Conservation (phyloP, 1,140 invertebrate species). For the Tenebrio molitor region DNA sequence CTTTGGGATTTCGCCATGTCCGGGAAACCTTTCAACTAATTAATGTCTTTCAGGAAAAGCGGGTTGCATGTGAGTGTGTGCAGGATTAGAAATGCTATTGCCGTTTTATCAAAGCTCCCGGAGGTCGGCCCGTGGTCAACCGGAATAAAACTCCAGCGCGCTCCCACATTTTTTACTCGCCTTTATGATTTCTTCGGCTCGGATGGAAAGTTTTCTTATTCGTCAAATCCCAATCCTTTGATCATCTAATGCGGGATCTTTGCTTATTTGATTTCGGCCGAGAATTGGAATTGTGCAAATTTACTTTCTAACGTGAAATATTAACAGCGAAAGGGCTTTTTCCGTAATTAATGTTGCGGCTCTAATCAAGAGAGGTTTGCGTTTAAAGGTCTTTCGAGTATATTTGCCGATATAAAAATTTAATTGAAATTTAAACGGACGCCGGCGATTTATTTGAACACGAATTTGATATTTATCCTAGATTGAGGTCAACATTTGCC, state of each 20-base stretch:
- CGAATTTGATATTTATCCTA: slow-evolving; percentile 18
- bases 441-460: background rate
- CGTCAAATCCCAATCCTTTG: slow-evolving; percentile 15
- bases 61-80: slow-evolving; percentile 8
- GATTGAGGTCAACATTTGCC: slow-evolving; percentile 36
- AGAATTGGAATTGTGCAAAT: slow-evolving; percentile 18
- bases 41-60: slow-evolving; percentile 49
- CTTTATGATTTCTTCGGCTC: slow-evolving; percentile 27
- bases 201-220: slow-evolving; percentile 27
- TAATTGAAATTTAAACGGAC: slow-evolving; percentile 24
- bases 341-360: slow-evolving; percentile 16
- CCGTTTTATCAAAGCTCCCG: slow-evolving; percentile 17
- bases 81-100: slow-evolving; percentile 41
- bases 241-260: slow-evolving; percentile 32
- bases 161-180: slow-evolving; percentile 4
- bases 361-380: slow-evolving; percentile 2
- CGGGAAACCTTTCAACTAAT: slow-evolving; percentile 49
- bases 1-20: slow-evolving; percentile 20
- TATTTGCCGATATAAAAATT: slow-evolving; percentile 27
- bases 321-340: slow-evolving; percentile 8
- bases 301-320: slow-evolving; percentile 8
- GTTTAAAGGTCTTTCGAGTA: background rate
- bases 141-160: slow-evolving; percentile 29
- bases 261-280: slow-evolving; percentile 15
- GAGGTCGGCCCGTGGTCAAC: slow-evolving; percentile 4